Conservation (phyloP, 2,113 vertebrate genomes). For the Motacilla tschutschensis region DNA sequence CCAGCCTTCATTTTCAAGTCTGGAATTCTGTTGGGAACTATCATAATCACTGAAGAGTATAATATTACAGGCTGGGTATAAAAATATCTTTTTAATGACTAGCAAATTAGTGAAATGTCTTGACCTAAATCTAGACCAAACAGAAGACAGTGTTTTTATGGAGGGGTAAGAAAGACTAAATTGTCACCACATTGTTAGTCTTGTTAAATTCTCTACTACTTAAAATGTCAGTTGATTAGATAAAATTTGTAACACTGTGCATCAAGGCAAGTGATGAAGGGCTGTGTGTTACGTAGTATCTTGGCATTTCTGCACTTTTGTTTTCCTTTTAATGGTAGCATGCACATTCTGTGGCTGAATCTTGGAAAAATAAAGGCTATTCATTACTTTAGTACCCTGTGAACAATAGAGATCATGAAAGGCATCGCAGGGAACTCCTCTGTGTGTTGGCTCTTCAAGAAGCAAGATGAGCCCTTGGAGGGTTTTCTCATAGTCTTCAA, state of each 20-base stretch:
- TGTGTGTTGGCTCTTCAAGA: constrained; percentile 36
- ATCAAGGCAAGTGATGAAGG: constrained; percentile 59
- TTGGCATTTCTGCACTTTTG: constrained; percentile 57
- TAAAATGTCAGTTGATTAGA: constrained; percentile 73
- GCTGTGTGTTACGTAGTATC: constrained; percentile 21
- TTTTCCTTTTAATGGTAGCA: constrained; percentile 59
- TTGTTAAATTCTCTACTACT: constrained; percentile 71
- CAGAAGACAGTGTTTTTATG: constrained; percentile 78
- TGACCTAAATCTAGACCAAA: constrained; percentile 83
- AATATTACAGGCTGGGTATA: constrained; percentile 86
- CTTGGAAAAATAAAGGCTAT: constrained; percentile 57
- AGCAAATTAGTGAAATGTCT: constrained; percentile 84
- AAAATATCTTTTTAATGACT: constrained; percentile 90
- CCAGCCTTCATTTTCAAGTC: constrained; percentile 79
- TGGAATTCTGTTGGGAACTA: constrained; percentile 87
- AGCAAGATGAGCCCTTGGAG: constrained; percentile 14
- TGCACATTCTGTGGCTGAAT: constrained; percentile 12
- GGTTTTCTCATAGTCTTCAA: constrained; percentile 43
- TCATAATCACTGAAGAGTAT: constrained; percentile 85
- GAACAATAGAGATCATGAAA: constrained; percentile 56
- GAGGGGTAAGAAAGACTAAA: constrained; percentile 65
- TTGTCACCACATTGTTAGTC: constrained; percentile 76
- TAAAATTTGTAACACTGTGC: constrained; percentile 63
- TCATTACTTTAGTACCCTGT: constrained; percentile 46
- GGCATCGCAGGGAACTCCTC: constrained; percentile 42